Evolutionary conservation across 1,140 invertebrate genomes (phyloP), one percentile per base, ranked within the genome.

Genomic region (Catajapyx aquilonaris): DNA sequence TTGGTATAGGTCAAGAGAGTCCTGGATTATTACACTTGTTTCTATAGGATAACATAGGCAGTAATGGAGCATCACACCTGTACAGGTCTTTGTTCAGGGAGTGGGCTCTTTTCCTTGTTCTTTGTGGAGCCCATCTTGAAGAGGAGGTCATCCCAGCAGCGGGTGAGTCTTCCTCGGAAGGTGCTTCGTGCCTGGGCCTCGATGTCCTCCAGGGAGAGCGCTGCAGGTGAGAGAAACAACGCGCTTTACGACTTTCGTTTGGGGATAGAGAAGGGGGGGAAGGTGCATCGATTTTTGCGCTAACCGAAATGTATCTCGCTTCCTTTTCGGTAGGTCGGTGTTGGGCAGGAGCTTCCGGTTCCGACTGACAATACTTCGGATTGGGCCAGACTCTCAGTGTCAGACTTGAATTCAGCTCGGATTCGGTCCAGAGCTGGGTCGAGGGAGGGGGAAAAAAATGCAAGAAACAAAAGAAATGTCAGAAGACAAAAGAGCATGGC

Each of bases 371-470:
- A 47, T 11, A 44, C 48, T 22, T 53, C 51, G 0, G 48, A 49
- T 35, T 52, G 48, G 3, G 47, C 48, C 11, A 50, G 42, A 31
- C 57, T 52, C 35, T 56, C 52, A 5, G 54, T 52, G 43, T 61
- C 57, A 3, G 48, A 55, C 22, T 63, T 55, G 33, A 64, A 58
- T 34, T 60, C 56, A 15, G 51, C 54, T 41, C 55, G 50, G 35
- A 68, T 52, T 31, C 56, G 53, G 38, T 62, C 60, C 39, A 68
- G 45, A 16, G 64, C 64, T 66, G 46, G 20, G 31, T 38, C 46
- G 38, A 41, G 25, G 28, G n/a, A n/a, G n/a, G n/a, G n/a, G n/a
- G n/a, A n/a, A n/a, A n/a, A n/a, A 28, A 28, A 28, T 28, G 23
- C 7, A 28, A 46, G 19, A 13, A 46, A 28, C 7, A 13, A 28